Evolutionary conservation across 1,140 invertebrate genomes (phyloP), one percentile per base, ranked within the genome.

Genomic region (Drosophila santomea): DNA sequence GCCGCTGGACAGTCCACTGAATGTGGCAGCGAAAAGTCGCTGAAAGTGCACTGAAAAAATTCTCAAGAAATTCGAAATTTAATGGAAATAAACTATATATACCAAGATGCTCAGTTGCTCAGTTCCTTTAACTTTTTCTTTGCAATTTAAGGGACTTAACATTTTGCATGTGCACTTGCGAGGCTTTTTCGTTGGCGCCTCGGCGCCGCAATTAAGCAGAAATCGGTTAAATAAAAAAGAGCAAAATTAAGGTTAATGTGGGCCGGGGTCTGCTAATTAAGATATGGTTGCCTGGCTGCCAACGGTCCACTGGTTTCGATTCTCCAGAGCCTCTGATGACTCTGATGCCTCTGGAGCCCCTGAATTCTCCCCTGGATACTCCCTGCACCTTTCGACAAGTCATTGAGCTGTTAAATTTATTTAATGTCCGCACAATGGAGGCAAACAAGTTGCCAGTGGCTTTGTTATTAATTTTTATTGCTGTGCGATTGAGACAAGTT

Each of bases 351-450:
- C 36, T 4, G 14, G 36, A 38, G 36, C 15, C 11, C 17, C 32
- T 32, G 17, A 36, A 38, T 52, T 47, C 45, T 45, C 44, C 11
- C 17, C 32, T 32, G 17, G 36, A 38, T 52, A 44, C 45, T 45
- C 44, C 41, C 75, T 56, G 72, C 72, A 80, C 84, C 84, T 88
- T 88, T 88, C 83, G 84, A 80, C 83, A 88, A 88, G 84, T 88
- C 83, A 88, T 88, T 89, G 76, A 88, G 84, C 72, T 88, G 83
- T 88, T 88, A 89, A 88, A 88, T 88, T 88, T 89, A 88, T 88
- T 88, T 80, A 88, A 89, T 88, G 85, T 38, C 50, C 64, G 38
- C 51, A 64, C 84, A 88, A 81, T 72, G 64, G 58, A 63, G 72
- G 52, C 64, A 14, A 60, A 52, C 72, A 73, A 84, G 80, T 78